These are phyloP conservation scores for Aporrectodea caliginosa DNA, from an alignment of 1,140 invertebrate species.

Conservation along the genomic window DNA sequence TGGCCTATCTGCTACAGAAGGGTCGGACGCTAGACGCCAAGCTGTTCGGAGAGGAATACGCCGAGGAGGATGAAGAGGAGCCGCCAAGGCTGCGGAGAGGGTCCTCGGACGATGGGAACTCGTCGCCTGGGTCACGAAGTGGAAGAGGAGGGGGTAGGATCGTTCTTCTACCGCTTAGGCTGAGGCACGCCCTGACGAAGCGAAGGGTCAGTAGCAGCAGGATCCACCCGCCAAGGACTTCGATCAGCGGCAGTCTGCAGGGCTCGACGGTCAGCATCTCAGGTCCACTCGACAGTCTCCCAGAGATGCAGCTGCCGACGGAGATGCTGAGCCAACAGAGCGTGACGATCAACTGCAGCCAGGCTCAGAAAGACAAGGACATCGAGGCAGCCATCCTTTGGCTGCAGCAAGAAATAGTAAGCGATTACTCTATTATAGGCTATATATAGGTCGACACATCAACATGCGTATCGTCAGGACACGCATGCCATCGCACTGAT, in stretches of 20 bases:
- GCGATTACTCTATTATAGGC: background rate
- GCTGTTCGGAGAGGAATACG: background rate
- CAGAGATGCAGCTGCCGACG: background rate
- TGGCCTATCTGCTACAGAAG: background rate
- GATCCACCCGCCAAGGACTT: background rate
- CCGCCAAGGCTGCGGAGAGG: background rate
- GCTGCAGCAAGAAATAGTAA: background rate
- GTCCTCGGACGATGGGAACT: background rate
- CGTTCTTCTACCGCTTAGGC: background rate
- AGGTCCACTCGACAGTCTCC: background rate
- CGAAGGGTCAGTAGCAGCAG: background rate
- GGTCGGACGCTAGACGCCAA: background rate
- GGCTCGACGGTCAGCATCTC: background rate
- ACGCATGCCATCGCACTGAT: too few relatives aligned
- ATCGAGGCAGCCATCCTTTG: background rate
- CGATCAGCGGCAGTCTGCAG: background rate
- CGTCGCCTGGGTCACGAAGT: background rate
- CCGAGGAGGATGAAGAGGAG: background rate
- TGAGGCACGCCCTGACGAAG: background rate
- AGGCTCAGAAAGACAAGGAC: background rate
- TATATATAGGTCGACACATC: too few relatives aligned
- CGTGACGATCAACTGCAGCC: background rate
- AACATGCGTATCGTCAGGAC: too few relatives aligned
- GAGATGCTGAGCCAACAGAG: background rate
- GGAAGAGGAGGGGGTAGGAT: background rate